phyloP scores from a whole-genome alignment of 2,113 vertebrate species.

The Capreolus pygargus region DNA sequence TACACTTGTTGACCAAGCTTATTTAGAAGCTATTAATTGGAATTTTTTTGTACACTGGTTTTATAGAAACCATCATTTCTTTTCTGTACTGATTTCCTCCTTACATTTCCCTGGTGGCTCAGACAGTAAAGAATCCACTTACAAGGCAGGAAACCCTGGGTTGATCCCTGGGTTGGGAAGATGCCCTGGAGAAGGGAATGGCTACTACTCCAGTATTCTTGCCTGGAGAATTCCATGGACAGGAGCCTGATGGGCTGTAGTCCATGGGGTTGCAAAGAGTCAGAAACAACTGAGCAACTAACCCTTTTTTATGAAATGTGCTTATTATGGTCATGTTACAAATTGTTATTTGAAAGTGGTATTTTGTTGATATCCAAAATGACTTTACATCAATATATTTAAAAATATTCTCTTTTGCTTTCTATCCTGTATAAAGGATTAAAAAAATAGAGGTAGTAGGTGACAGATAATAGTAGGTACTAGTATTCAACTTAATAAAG shows the following conservation, averaged over 20 bases:
- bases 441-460: background rate
- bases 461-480: background rate
- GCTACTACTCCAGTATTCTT: background rate
- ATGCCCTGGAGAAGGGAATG: background rate
- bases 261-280: background rate
- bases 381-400: constrained; percentile 21
- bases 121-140: background rate
- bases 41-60: background rate
- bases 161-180: background rate
- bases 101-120: background rate
- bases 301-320: background rate
- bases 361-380: background rate
- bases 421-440: background rate
- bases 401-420: constrained; percentile 4
- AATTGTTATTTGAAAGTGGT: background rate
- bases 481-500: background rate
- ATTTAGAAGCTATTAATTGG: background rate
- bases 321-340: background rate
- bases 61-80: background rate
- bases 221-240: background rate
- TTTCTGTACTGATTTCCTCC: background rate
- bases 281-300: background rate
- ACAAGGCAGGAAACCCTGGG: background rate
- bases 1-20: background rate
- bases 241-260: background rate